Evolutionary conservation across 2,888 invertebrate species (phyloP).

Genomic region (Emmelina monodactyla): DNA sequence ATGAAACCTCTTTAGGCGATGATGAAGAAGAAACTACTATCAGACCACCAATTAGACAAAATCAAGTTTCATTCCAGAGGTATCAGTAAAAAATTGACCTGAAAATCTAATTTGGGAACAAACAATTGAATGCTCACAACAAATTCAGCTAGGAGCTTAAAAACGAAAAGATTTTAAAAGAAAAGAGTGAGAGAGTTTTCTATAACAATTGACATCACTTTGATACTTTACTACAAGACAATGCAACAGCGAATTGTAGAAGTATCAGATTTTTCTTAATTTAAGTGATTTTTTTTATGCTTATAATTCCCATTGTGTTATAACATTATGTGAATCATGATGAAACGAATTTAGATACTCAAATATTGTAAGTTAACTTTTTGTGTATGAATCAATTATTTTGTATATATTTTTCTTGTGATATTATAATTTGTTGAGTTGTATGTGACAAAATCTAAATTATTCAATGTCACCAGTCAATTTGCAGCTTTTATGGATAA

Average conservation of each 20-base stretch:
- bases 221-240: too few relatives aligned
- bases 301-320: too few relatives aligned
- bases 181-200: too few relatives aligned
- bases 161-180: too few relatives aligned
- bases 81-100: conserved; percentile 28
- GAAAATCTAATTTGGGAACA: too few relatives aligned
- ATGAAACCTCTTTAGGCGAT: conserved; percentile 71
- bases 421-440: conserved; percentile 2
- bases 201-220: too few relatives aligned
- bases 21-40: conserved; percentile 77
- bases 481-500: conserved; percentile 34
- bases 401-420: conserved; percentile 18
- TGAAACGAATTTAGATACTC: conserved; percentile 37
- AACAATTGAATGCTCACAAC: conserved; percentile 5
- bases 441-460: conserved; percentile 3
- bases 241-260: conserved; percentile 14
- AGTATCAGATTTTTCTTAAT: too few relatives aligned
- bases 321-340: too few relatives aligned
- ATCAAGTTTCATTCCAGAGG: conserved; percentile 69
- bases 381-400: conserved; percentile 13
- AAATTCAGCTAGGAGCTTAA: conserved; percentile 23
- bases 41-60: conserved; percentile 73
- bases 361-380: conserved; percentile 15
- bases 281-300: too few relatives aligned
- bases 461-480: conserved; percentile 24